phyloP scores from a whole-genome alignment of 2,113 vertebrate genomes.

The Sula dactylatra region DNA sequence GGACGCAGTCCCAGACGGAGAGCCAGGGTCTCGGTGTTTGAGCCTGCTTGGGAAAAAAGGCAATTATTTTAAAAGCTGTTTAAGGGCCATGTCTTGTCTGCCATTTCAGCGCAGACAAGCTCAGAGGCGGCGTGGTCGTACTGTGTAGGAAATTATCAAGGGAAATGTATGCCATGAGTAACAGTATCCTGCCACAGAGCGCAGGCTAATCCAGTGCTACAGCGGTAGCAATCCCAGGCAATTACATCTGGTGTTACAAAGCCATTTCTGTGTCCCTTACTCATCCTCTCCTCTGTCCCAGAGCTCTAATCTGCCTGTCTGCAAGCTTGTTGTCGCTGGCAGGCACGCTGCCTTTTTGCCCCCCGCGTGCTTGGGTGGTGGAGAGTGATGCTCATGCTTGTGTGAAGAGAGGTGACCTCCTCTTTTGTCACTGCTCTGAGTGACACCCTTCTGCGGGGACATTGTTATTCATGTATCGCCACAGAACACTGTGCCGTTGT shows the following conservation, averaged over 20 bases:
- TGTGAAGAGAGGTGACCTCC: background rate
- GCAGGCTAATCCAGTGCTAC: background rate
- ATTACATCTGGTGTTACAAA: background rate
- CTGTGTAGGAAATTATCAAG: background rate
- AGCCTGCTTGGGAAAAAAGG: background rate
- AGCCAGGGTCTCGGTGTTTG: background rate
- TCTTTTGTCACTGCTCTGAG: background rate
- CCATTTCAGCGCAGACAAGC: background rate
- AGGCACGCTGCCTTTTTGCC: background rate
- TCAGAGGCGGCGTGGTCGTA: background rate
- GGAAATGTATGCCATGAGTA: background rate
- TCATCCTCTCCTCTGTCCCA: background rate
- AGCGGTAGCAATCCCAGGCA: background rate
- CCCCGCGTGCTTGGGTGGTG: too few species aligned
- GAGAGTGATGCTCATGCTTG: background rate
- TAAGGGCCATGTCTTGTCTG: too few species aligned
- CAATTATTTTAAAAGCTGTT: background rate
- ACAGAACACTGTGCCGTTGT: rapidly evolving
- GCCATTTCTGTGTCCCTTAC: background rate
- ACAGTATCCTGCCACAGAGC: background rate
- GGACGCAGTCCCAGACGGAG: rapidly evolving
- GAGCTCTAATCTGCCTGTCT: background rate
- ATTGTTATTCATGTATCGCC: rapidly evolving
- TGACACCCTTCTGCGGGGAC: background rate
- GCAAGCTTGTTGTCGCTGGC: background rate